Conservation (phyloP, 2,888 invertebrate genomes). For the Amiota mariae region DNA sequence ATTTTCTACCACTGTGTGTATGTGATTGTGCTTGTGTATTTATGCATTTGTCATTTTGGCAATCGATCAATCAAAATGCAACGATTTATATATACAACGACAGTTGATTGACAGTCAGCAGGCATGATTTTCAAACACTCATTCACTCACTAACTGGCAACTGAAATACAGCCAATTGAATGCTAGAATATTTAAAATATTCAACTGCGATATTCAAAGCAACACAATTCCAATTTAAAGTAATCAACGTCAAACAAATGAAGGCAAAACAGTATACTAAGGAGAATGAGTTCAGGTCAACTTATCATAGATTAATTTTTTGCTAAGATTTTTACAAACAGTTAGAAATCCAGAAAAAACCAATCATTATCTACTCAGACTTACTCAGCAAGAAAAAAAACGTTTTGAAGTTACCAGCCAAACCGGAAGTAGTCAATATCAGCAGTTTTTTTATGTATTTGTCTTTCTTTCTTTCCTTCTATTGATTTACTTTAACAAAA, state of each 20-base stretch:
- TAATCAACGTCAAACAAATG: too few relatives aligned
- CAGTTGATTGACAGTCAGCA: conserved; percentile 13
- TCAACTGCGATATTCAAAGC: too few relatives aligned
- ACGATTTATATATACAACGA: neutral
- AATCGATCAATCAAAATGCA: conserved; percentile 8
- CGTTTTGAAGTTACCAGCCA: neutral
- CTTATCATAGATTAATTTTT: too few relatives aligned
- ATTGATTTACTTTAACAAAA: neutral
- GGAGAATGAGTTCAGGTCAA: too few relatives aligned
- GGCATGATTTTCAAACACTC: too few relatives aligned
- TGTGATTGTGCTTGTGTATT: neutral
- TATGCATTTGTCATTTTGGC: neutral
- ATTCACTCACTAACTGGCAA: too few relatives aligned
- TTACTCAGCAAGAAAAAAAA: neutral
- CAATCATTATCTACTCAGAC: neutral
- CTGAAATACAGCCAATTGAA: too few relatives aligned
- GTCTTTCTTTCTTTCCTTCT: neutral
- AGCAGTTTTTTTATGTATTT: neutral
- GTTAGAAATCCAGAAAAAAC: neutral
- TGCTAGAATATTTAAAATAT: too few relatives aligned
- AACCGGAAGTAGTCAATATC: neutral
- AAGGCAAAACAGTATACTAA: too few relatives aligned
- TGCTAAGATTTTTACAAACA: too few relatives aligned
- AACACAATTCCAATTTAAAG: too few relatives aligned
- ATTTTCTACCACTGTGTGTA: neutral